Base-by-base conservation (phyloP, 2,113 vertebrate genomes). In the Rutilus rutilus region DNA sequence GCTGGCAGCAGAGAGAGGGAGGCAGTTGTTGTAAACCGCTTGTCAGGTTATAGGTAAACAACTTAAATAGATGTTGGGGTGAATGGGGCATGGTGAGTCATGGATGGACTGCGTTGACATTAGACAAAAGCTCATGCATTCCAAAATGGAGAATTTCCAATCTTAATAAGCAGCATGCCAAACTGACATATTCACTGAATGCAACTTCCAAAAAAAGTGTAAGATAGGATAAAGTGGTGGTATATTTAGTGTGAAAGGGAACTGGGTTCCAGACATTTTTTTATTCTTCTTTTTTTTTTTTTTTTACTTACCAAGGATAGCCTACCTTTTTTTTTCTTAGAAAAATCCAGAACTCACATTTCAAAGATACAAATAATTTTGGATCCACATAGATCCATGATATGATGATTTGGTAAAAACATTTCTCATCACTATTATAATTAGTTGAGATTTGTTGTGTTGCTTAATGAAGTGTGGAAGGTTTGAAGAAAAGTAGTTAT, bases 41-140 rank as follows among this genome's bases (percentile, higher is more conserved):
- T 83, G 47, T 52, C 19, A 25, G 50, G 12, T 73, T 59, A 8
- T 42, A 57, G 15, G 33, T 83, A 83, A 74, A 83, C 50, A 73
- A 33, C 79, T 81, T 10, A 67, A 82, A 54, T 52, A 54, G 50
- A 1, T 2, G 1, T 25, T 25, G 33, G 8, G 36, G 33, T 39
- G 47, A 73, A 57, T 36, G 19, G 30, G 30, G 45, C 79, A 47
- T 69, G 52, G 42, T 52, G 15, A 64, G 2, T 64, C 30, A 64
- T 45, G 59, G 10, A 45, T 27, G n/a, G 36, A 45, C 21, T 45
- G 8, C 6, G 17, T 11, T 64, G 52, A 78, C 10, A 78, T 78
- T 54, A 59, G n/a, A 45, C 1, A 54, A n/a, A 78, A 77, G 25
- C n/a, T 17, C 12, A 21, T 19, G 25, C 6, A 52, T 33, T 33